Evolutionary conservation across 2,888 invertebrate genomes (phyloP).

Genomic region (Cyclophora albipunctata): DNA sequence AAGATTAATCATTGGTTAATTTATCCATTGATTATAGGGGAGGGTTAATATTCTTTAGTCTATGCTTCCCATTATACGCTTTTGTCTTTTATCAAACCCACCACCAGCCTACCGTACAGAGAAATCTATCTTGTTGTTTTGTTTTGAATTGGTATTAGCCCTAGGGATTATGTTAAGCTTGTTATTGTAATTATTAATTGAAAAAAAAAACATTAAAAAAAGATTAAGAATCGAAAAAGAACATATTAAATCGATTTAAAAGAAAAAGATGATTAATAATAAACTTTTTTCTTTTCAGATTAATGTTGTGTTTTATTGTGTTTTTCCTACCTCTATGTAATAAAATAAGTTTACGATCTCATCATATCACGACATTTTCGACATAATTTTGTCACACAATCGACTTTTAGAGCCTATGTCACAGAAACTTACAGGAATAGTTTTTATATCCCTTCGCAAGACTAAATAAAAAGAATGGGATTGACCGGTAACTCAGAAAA

Average conservation of each 20-base stretch:
- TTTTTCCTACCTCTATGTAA: conserved; percentile 3
- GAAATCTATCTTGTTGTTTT: conserved; percentile 37
- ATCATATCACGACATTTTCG: too few species aligned
- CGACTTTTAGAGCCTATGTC: too few species aligned
- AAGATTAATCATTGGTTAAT: too few species aligned
- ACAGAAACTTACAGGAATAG: too few species aligned
- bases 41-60: background rate
- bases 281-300: conserved; percentile 55
- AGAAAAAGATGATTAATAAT: conserved; percentile 35
- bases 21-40: too few species aligned
- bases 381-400: too few species aligned
- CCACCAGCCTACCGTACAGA: conserved; percentile 53
- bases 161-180: conserved; percentile 5
- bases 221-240: conserved; percentile 33
- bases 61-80: background rate
- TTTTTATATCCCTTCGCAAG: too few species aligned
- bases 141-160: conserved; percentile 16
- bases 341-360: background rate
- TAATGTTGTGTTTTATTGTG: conserved; percentile 35
- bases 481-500: too few species aligned
- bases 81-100: conserved; percentile 31
- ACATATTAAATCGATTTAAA: conserved; percentile 19
- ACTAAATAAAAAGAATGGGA: too few species aligned
- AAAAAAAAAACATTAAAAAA: conserved; percentile 19
- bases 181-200: conserved; percentile 12